A percentile compares a stretch with the other conserved stretches of the same genome.
These are phyloP conservation scores for Hippocampus comes DNA, from an alignment of 2,113 vertebrate genomes.

Conservation along the genomic window DNA sequence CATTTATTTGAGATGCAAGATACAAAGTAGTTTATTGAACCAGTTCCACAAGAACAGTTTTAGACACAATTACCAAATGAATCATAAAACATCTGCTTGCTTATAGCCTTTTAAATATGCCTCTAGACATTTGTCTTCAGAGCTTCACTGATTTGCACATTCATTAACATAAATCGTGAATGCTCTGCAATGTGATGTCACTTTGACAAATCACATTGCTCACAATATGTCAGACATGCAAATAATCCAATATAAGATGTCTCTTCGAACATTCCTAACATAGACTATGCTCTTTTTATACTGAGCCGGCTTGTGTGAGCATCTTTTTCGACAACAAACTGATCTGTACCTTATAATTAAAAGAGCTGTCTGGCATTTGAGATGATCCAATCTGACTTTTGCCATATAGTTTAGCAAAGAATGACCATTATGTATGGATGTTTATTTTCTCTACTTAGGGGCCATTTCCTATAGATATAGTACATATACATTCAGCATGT, in stretches of 20 bases:
- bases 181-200: neutral
- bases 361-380: conserved; percentile 17
- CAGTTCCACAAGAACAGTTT: neutral
- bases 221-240: conserved; percentile 8
- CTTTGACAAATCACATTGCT: conserved; percentile 8
- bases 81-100: neutral
- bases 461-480: neutral
- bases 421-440: conserved; percentile 8
- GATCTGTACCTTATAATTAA: conserved; percentile 44
- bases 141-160: conserved; percentile 3
- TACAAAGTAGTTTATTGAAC: neutral
- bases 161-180: conserved; percentile 7
- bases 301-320: conserved; percentile 1
- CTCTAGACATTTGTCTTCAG: conserved; percentile 6
- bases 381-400: conserved; percentile 25
- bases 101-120: neutral
- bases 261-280: neutral
- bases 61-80: neutral
- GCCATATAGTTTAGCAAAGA: conserved; percentile 18
- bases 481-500: neutral
- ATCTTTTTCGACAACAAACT: conserved; percentile 15
- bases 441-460: neutral
- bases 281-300: neutral
- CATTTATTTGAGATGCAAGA: neutral
- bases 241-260: neutral